phyloP scores from a whole-genome alignment of 2,888 invertebrate species.

The Chrysotoxum bicinctum region DNA sequence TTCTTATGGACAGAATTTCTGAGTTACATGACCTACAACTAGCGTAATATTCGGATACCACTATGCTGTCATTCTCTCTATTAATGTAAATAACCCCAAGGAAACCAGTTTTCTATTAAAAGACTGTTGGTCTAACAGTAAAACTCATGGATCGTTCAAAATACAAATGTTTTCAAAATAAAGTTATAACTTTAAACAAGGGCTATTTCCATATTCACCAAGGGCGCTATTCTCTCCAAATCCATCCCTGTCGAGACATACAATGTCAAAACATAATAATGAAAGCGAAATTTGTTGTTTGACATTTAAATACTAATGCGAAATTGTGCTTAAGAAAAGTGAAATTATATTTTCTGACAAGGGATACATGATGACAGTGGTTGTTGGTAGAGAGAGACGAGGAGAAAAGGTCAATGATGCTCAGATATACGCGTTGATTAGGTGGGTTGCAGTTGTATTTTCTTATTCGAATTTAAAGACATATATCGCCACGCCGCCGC shows the following conservation, averaged over 20 bases:
- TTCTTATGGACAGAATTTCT: too few relatives aligned
- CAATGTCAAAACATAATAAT: conserved; percentile 41
- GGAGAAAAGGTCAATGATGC: conserved; percentile 8
- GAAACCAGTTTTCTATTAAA: too few relatives aligned
- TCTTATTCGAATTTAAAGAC: not conserved
- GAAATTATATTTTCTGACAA: conserved; percentile 39
- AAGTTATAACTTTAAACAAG: too few relatives aligned
- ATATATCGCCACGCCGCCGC: too few relatives aligned
- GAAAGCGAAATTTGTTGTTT: conserved; percentile 63
- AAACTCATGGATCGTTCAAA: too few relatives aligned
- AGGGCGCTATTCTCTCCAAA: not conserved
- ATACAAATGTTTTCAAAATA: too few relatives aligned
- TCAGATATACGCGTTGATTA: not conserved
- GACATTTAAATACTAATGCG: conserved; percentile 46
- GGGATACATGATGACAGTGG: not conserved
- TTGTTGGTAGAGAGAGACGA: not conserved
- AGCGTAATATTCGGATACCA: too few relatives aligned
- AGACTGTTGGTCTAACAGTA: too few relatives aligned
- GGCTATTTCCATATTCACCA: too few relatives aligned
- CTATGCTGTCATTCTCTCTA: too few relatives aligned
- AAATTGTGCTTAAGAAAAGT: conserved; percentile 33
- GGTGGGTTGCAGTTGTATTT: not conserved
- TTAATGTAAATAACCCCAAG: too few relatives aligned
- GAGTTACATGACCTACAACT: too few relatives aligned
- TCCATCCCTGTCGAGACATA: conserved; percentile 19